A percentile compares a stretch with the other conserved stretches of the same genome.
Evolutionary conservation across 2,888 invertebrate species (phyloP).

Genomic region (Anarsia innoxiella): DNA sequence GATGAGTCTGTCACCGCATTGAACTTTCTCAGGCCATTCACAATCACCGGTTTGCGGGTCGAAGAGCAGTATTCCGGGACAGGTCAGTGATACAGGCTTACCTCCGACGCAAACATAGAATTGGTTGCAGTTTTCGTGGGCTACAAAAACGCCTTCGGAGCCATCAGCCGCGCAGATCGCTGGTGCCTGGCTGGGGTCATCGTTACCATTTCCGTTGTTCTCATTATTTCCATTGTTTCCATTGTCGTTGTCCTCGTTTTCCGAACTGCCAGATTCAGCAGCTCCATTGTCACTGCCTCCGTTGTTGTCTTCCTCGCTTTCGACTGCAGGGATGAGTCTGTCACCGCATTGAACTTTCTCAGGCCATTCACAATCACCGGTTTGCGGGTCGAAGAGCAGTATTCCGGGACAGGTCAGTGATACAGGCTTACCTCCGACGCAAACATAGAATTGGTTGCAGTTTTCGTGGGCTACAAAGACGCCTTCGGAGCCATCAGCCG

Average conservation of each 20-base stretch:
- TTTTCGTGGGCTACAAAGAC: conserved; percentile 32
- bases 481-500: conserved; percentile 26
- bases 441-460: conserved; percentile 38
- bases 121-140: conserved; percentile 33
- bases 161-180: conserved; percentile 26
- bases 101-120: conserved; percentile 35
- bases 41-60: conserved; percentile 29
- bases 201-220: conserved; percentile 17
- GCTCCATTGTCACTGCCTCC: background rate
- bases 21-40: conserved; percentile 36
- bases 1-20: conserved; percentile 29
- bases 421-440: conserved; percentile 27
- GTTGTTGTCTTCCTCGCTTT: conserved; percentile 2
- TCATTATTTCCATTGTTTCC: conserved; percentile 2
- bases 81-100: conserved; percentile 24
- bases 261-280: conserved; percentile 1
- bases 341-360: conserved; percentile 31
- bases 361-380: conserved; percentile 35
- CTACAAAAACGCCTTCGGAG: conserved; percentile 30
- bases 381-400: conserved; percentile 30
- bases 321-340: conserved; percentile 19
- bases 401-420: conserved; percentile 21
- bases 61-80: conserved; percentile 27
- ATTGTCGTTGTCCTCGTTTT: conserved; percentile 10
- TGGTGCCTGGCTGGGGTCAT: conserved; percentile 26